These are phyloP conservation scores for Ophioninae sp. DNA, from an alignment of 2,888 invertebrate genomes.

Conservation along the genomic window DNA sequence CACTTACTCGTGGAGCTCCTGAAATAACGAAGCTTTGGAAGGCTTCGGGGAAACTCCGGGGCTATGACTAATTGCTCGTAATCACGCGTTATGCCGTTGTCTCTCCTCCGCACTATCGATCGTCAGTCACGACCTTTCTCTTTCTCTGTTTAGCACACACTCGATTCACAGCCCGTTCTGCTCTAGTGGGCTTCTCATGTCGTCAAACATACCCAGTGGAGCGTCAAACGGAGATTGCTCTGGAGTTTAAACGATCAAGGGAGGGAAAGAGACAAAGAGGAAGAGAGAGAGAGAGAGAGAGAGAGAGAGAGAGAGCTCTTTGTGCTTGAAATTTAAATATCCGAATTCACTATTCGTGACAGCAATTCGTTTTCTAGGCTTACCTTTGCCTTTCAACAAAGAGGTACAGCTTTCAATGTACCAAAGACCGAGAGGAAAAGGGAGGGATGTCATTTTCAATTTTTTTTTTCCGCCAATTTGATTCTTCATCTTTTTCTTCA, in stretches of 20 bases:
- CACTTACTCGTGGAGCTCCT: slow-evolving; percentile 43
- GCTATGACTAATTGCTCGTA: slow-evolving; percentile 64
- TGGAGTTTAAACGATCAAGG: background rate
- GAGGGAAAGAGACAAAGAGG: background rate
- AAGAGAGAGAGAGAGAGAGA: background rate
- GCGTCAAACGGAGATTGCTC: slow-evolving; percentile 23
- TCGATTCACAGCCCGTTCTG: slow-evolving; percentile 27
- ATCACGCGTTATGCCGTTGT: slow-evolving; percentile 59
- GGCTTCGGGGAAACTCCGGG: slow-evolving; percentile 28
- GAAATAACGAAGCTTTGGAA: slow-evolving; percentile 23
- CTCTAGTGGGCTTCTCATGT: slow-evolving; percentile 1
- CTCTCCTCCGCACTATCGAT: slow-evolving; percentile 6
- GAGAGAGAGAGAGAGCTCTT: slow-evolving; percentile 2
- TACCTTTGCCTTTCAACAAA: background rate
- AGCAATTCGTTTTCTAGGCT: slow-evolving; percentile 9
- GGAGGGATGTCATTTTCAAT: background rate
- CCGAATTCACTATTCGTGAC: slow-evolving; percentile 11
- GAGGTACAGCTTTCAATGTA: background rate
- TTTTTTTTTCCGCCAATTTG: background rate
- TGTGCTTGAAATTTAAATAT: slow-evolving; percentile 35
- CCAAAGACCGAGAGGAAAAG: background rate
- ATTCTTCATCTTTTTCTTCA: background rate
- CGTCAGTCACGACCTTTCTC: slow-evolving; percentile 16
- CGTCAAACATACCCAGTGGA: slow-evolving; percentile 36
- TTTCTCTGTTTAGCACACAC: slow-evolving; percentile 6